Base-by-base conservation (phyloP, 1,140 invertebrate genomes). In the Sitophilus oryzae region DNA sequence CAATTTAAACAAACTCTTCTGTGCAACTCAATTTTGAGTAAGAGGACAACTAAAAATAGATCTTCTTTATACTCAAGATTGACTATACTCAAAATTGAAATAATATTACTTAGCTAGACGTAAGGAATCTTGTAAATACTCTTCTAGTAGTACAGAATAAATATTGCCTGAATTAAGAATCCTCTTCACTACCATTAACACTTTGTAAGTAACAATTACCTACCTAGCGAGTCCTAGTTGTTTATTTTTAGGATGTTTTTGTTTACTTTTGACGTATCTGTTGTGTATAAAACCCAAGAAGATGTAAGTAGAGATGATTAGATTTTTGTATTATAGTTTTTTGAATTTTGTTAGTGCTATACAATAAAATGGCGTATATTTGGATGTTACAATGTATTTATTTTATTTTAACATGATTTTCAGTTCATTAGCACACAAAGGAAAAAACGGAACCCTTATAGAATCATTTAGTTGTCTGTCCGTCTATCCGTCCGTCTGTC, bases 321-420 rank as follows among this genome's bases (percentile, higher is more conserved):
- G 68, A 48, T 57, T 70, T 71, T 71, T 71, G 66, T 71, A 71
- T 68, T 70, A 70, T 71, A 69, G 62, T 69, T 67, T 71, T 64
- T 69, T 61, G 50, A 63, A 65, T 71, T 61, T 71, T 68, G 67
- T 72, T 72, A 70, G 69, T 64, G 68, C 68, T 71, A 67, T 66
- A 42, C 49, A 72, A 71, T 72, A 72, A 72, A 72, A 71, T 69
- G 68, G 68, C 69, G 66, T 72, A 72, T 72, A 71, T 72, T 72
- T 72, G 69, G 66, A 72, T 72, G 70, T 72, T 72, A 70, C 48
- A 59, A 10, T 54, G 51, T 64, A 36, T 38, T 63, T 59, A 25
- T 48, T 53, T 56, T 36, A n/a, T n/a, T n/a, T n/a, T n/a, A n/a
- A n/a, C n/a, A n/a, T n/a, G n/a, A n/a, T n/a, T n/a, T n/a, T n/a